Base-by-base conservation (phyloP, 2,888 invertebrate species). In the Tenthredo notha region DNA sequence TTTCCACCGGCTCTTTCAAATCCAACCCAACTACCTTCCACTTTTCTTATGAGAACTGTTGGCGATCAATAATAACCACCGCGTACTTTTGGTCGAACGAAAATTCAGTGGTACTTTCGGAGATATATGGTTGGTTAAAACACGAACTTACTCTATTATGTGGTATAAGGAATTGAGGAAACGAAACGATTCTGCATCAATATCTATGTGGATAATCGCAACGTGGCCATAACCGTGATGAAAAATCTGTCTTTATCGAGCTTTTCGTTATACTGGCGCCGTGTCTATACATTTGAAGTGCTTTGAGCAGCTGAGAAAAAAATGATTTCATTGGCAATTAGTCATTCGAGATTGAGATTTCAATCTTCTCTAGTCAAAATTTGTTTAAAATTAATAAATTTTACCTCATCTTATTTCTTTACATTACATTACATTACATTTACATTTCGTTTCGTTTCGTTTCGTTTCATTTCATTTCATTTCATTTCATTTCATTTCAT, bases 11-110 rank as follows among this genome's bases (percentile, higher is more conserved):
- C 78, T 72, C 54, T 77, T 77, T 77, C 77, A 47, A 77, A 77
- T 77, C 77, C 25, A 18, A 50, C 77, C 77, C 29, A 77, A 61
- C 80, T 80, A 40, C 65, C 80, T 61, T 58, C 80, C 61, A 80
- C 65, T 80, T 80, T 40, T 65, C 61, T 40, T 40, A 54, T 61
- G 80, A 61, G 72, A 74, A 74, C 61, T 65, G 58, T 80, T 61
- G 21, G 25, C 80, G 80, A 80, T 80, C 80, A 80, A 80, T 80
- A 80, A 80, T 80, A 80, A 80, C 80, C 40, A 61, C 40, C 40
- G 43, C 61, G 61, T 25, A 61, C 7, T 80, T 25, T 54, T 25
- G 21, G 37, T 80, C 80, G 80, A 80, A 61, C 18, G 18, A 54
- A 77, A 54, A 77, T 77, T 77, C 77, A 77, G 77, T 77, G 33